Evolutionary conservation across 2,888 invertebrate genomes (phyloP).

Genomic region (Stomorhina lunata): DNA sequence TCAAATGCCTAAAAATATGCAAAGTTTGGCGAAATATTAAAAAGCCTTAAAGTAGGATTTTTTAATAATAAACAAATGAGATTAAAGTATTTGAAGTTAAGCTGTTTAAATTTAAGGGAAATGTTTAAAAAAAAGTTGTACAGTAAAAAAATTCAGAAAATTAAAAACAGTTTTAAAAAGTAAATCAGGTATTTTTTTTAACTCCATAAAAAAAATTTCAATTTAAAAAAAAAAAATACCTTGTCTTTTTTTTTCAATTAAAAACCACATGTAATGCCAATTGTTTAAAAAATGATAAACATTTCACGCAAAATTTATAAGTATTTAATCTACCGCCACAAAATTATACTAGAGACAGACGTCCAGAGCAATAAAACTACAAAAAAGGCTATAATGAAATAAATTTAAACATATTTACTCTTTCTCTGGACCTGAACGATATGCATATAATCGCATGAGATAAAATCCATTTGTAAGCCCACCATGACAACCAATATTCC

Average conservation of each 20-base stretch:
- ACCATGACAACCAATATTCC: slow-evolving; percentile 10
- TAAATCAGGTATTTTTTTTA: too few species aligned
- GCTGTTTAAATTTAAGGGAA: neutral
- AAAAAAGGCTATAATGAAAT: neutral
- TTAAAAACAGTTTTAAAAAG: neutral
- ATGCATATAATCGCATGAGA: neutral
- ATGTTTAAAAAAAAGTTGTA: neutral
- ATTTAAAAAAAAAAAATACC: neutral
- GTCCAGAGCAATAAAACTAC: neutral
- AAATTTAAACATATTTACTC: neutral
- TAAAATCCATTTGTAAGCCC: slow-evolving; percentile 1
- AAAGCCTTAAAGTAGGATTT: neutral
- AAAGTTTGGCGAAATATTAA: neutral
- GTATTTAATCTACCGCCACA: neutral
- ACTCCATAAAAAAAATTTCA: neutral
- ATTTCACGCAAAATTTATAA: neutral
- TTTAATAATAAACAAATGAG: neutral
- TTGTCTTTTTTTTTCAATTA: neutral
- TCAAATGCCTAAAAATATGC: neutral
- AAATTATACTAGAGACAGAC: neutral
- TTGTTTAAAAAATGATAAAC: slow-evolving; percentile 14
- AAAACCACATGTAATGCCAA: slow-evolving; percentile 21
- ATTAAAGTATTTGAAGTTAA: neutral
- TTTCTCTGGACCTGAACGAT: too few species aligned
- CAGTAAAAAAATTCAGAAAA: neutral